Evolutionary conservation across 2,888 invertebrate species (phyloP).

Genomic region (Linnaemya tessellans): DNA sequence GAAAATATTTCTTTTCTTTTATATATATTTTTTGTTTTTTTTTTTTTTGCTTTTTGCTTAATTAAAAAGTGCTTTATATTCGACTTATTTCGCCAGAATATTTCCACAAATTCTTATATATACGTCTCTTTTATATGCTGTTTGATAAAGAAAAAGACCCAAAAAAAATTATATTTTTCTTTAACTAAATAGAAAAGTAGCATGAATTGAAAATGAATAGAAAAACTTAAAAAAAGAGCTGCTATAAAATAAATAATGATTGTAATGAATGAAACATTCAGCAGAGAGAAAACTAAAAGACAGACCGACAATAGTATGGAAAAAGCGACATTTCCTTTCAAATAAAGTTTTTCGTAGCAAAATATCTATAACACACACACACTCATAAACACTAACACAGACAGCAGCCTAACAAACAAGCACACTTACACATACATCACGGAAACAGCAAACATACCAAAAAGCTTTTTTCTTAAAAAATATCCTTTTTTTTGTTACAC

Average conservation of each 20-base stretch:
- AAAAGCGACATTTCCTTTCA: constrained; percentile 60
- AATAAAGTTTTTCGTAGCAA: constrained; percentile 44
- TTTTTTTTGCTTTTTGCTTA: neutral
- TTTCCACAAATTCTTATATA: neutral
- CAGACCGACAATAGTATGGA: neutral
- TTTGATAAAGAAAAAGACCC: neutral
- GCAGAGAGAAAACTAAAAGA: neutral
- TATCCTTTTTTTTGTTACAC: neutral
- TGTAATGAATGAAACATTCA: constrained; percentile 67
- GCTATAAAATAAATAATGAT: constrained; percentile 69
- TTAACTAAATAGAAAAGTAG: constrained; percentile 34
- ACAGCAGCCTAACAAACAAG: no score
- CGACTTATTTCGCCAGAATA: neutral
- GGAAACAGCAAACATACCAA: neutral
- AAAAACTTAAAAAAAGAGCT: constrained; percentile 54
- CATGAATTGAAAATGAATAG: constrained; percentile 39
- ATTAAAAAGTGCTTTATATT: neutral
- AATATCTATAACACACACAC: neutral
- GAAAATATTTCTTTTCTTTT: no score
- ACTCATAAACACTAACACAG: neutral
- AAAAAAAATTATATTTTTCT: constrained; percentile 1
- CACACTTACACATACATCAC: neutral
- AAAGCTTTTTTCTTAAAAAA: neutral
- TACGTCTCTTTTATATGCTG: neutral
- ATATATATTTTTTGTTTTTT: neutral